A percentile compares a stretch with the other conserved stretches of the same genome.
phyloP scores from a whole-genome alignment of 2,113 vertebrate genomes.

The Geococcyx californianus region DNA sequence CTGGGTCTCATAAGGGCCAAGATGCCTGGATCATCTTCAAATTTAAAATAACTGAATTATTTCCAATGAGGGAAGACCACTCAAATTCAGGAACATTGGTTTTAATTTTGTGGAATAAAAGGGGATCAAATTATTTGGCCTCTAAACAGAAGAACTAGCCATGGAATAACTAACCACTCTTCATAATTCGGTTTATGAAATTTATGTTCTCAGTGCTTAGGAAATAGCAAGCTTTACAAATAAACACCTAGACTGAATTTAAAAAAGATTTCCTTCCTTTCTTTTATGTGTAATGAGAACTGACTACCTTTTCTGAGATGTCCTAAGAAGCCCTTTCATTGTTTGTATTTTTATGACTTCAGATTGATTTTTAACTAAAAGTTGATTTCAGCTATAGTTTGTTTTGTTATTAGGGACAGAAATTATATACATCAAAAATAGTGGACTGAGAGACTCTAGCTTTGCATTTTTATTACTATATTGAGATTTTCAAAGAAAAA shows the following conservation, averaged over 20 bases:
- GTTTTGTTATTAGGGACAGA: not conserved
- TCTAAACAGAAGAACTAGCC: not conserved
- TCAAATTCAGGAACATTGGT: not conserved
- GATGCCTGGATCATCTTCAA: no score
- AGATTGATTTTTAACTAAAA: not conserved
- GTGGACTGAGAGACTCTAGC: not conserved
- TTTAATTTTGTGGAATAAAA: not conserved
- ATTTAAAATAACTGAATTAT: not conserved
- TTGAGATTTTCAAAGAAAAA: not conserved
- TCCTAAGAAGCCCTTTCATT: not conserved
- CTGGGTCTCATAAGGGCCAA: no score
- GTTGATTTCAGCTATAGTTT: not conserved
- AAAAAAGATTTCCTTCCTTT: not conserved
- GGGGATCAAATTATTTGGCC: not conserved
- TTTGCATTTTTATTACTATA: slow-evolving; percentile 10
- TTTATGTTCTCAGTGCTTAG: not conserved
- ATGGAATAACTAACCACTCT: not conserved
- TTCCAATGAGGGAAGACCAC: not conserved
- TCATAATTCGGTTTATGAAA: not conserved
- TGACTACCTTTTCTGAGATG: not conserved
- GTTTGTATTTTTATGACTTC: not conserved
- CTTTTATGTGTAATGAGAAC: not conserved
- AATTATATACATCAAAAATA: not conserved
- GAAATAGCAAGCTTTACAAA: not conserved
- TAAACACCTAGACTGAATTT: not conserved